phyloP scores from a whole-genome alignment of 1,140 invertebrate genomes.

The Neocloeon triangulifer region DNA sequence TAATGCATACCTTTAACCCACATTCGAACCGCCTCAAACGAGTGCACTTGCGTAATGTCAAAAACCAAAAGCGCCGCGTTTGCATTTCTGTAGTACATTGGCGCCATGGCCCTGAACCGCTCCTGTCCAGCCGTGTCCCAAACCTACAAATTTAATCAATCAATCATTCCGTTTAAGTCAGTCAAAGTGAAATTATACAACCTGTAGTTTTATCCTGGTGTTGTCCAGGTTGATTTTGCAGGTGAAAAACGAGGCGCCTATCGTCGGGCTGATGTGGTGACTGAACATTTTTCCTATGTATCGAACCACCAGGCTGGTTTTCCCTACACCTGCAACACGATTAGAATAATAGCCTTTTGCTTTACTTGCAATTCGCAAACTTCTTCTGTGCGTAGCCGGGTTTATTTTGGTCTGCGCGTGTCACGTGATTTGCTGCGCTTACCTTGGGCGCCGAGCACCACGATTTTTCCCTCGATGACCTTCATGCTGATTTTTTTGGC shows the following conservation, averaged over 20 bases:
- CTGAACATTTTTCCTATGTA: constrained; percentile 58
- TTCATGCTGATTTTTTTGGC: constrained; percentile 24
- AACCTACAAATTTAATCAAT: constrained; percentile 29
- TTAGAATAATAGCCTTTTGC: neutral
- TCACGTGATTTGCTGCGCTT: constrained; percentile 13
- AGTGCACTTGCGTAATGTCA: constrained; percentile 51
- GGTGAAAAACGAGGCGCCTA: constrained; percentile 72
- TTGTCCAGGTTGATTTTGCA: constrained; percentile 50
- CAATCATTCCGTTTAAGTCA: too few relatives aligned
- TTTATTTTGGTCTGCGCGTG: too few relatives aligned
- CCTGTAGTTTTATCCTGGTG: constrained; percentile 46
- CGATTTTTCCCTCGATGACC: constrained; percentile 56
- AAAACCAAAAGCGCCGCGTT: constrained; percentile 72
- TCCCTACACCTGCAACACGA: constrained; percentile 52
- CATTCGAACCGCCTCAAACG: constrained; percentile 47
- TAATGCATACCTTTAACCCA: constrained; percentile 55
- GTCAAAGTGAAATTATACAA: constrained; percentile 15
- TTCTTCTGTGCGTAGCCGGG: too few relatives aligned
- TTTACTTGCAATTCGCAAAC: too few relatives aligned
- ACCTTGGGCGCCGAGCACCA: constrained; percentile 62
- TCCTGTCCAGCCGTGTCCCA: constrained; percentile 83
- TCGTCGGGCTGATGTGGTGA: constrained; percentile 50
- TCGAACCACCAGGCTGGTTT: constrained; percentile 57
- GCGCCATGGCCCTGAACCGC: constrained; percentile 65
- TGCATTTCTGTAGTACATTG: constrained; percentile 82